Base-by-base conservation (phyloP, 2,113 vertebrate species). In the Numida meleagris region DNA sequence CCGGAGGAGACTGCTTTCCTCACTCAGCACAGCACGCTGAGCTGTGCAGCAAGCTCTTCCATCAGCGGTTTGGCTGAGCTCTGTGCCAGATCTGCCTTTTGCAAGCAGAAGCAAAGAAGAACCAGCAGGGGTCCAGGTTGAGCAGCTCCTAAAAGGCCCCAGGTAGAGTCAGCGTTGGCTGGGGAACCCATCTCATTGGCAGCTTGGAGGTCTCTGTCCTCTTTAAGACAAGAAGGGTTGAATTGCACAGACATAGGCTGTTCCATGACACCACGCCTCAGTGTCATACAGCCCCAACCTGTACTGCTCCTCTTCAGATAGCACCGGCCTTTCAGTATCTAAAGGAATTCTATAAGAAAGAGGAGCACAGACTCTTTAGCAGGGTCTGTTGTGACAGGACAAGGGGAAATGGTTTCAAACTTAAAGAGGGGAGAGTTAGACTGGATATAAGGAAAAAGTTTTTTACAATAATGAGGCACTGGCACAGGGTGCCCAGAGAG, bases 231-330 rank as follows among this genome's bases (percentile, higher is more conserved):
- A 62, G 29, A 57, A 46, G 10, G 9, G 11, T 45, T 72, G 58
- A 63, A 40, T n/a, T 61, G 4, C 19, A 45, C 5, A 19, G 66
- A 78, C 38, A 38, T 2, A 7, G 34, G 45, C 40, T 82, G 48
- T 9, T 90, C 40, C 63, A 27, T 0, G 0, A 40, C 1, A 4
- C 12, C 12, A 6, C 9, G 12, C 55, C 63, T 88, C 68, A 46
- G 19, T 33, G 36, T 11, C 59, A 88, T 36, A 57, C n/a, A 45
- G 51, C 12, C 38, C 24, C 34, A 74, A 90, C 59, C 46, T 14
- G 42, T 38, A 62, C 38, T 34, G 13, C 24, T 78, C 33, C 55
- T 53, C 75, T 45, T 82, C 55, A 77, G 68, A 57, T 50, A 86
- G 48, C n/a, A 80, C 14, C 29, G 27, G 51, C 51, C 51, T 31